Conservation (phyloP, 2,113 vertebrate species). For the Tauraco erythrolophus region DNA sequence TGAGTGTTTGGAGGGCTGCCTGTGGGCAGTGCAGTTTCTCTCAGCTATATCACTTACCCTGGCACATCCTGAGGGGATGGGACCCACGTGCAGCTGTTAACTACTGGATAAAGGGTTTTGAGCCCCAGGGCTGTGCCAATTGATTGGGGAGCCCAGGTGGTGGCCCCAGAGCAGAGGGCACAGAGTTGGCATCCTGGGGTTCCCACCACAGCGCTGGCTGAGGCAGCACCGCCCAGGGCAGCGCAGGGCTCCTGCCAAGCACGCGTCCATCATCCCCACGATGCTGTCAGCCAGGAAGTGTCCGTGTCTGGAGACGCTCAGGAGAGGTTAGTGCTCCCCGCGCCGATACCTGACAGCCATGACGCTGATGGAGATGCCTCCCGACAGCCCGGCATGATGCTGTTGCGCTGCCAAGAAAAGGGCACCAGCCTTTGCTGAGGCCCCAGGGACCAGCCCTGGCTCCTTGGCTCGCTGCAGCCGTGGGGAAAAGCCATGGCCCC, state of each 20-base stretch:
- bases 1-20: accelerated
- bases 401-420: not conserved
- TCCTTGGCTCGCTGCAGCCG: not conserved
- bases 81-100: not conserved
- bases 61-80: not conserved
- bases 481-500: not conserved
- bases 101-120: not conserved
- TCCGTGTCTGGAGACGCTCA: not conserved
- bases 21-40: not conserved
- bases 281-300: not conserved
- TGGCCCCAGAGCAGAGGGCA: not conserved
- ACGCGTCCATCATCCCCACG: not conserved
- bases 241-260: not conserved
- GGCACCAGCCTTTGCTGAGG: accelerated
- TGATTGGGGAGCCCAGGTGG: not conserved
- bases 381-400: not conserved
- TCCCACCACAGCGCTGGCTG: not conserved
- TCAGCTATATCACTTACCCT: not conserved
- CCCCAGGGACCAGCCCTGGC: not conserved
- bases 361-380: not conserved
- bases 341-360: accelerated
- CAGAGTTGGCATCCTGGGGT: accelerated
- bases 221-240: not conserved
- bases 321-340: not conserved
- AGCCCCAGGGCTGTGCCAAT: not conserved